Conservation (phyloP, 2,113 vertebrate species). For the Otocyon megalotis region DNA sequence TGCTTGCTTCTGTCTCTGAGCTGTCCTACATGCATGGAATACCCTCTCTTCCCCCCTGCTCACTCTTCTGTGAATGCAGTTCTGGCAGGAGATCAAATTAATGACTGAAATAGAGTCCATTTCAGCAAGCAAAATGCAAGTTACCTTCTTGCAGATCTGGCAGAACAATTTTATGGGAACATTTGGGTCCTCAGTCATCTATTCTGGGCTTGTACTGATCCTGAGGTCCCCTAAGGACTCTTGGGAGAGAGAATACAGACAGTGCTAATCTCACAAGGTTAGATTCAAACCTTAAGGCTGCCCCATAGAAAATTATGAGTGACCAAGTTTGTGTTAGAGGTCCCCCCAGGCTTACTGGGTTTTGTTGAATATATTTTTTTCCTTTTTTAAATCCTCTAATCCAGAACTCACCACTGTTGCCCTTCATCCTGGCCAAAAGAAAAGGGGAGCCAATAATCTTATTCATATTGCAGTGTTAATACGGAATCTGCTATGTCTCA, state of each 20-base stretch:
- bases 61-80: background rate
- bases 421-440: slow-evolving; percentile 19
- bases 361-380: background rate
- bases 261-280: background rate
- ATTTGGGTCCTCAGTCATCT: background rate
- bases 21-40: background rate
- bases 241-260: background rate
- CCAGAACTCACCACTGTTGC: background rate
- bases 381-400: slow-evolving; percentile 18
- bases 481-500: background rate
- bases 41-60: background rate
- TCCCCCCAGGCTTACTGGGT: background rate
- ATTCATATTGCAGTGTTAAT: background rate
- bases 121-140: slow-evolving; percentile 2
- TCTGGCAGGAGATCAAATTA: background rate
- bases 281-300: background rate
- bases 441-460: background rate
- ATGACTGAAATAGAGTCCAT: slow-evolving; percentile 35
- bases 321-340: background rate
- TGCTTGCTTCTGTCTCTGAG: background rate
- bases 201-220: background rate
- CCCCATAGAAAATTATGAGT: background rate
- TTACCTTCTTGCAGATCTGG: background rate
- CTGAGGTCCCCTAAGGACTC: background rate
- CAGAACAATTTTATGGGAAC: background rate